These are phyloP conservation scores for Tinamus major DNA, from an alignment of 2,797 vertebrate species.

Conservation along the genomic window DNA sequence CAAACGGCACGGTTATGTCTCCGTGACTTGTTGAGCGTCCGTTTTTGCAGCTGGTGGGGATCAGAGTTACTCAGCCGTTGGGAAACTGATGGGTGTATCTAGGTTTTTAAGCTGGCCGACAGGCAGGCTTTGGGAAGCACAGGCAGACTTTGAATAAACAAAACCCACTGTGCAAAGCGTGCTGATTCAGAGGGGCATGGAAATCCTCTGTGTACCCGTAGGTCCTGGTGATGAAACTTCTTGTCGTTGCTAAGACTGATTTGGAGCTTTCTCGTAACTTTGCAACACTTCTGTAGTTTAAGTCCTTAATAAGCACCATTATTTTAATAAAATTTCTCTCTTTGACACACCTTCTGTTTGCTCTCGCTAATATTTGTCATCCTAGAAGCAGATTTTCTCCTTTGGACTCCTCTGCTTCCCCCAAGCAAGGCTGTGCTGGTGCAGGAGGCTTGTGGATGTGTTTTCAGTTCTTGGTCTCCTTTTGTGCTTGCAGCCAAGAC, in stretches of 20 bases:
- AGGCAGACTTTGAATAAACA: background rate
- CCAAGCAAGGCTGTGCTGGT: background rate
- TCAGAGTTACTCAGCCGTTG: background rate
- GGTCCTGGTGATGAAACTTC: background rate
- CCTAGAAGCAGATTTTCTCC: background rate
- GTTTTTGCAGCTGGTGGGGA: background rate
- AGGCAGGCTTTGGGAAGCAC: background rate
- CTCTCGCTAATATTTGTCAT: conserved; percentile 25
- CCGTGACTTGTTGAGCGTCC: background rate
- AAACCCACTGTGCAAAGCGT: background rate
- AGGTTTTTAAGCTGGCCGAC: background rate
- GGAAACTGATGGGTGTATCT: conserved; percentile 8
- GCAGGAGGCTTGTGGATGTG: background rate
- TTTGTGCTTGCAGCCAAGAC: background rate
- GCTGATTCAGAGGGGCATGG: background rate
- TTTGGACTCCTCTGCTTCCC: background rate
- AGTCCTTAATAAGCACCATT: conserved; percentile 48
- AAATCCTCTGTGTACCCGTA: background rate
- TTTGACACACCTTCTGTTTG: conserved; percentile 64
- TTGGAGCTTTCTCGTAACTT: conserved; percentile 18
- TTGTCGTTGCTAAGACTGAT: background rate
- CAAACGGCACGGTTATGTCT: background rate
- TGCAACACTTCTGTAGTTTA: conserved; percentile 35
- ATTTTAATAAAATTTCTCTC: conserved; percentile 49
- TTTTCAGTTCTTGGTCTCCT: background rate